A percentile compares a stretch with the other conserved stretches of the same genome.
Conservation (phyloP, 2,113 vertebrate genomes). For the Hyperoodon ampullatus region DNA sequence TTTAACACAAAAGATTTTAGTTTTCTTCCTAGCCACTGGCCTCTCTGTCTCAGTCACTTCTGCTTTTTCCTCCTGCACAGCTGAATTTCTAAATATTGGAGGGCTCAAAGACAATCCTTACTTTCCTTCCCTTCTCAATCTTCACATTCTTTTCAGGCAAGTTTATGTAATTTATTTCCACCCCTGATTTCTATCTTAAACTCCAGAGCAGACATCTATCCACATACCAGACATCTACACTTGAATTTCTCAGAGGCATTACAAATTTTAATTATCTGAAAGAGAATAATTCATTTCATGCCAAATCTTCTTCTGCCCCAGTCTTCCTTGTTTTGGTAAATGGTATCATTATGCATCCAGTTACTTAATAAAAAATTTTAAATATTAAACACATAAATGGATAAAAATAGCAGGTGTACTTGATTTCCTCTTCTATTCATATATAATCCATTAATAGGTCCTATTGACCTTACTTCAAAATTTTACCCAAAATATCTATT, state of each 20-base stretch:
- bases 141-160: neutral
- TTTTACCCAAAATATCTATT: neutral
- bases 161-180: neutral
- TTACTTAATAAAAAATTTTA: neutral
- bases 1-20: neutral
- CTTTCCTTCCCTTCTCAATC: neutral
- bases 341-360: neutral
- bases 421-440: neutral
- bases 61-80: neutral
- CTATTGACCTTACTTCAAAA: neutral
- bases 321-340: neutral
- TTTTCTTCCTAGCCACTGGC: neutral
- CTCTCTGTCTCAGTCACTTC: neutral
- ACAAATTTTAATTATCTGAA: neutral
- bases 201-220: neutral
- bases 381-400: neutral
- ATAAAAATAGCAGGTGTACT: neutral
- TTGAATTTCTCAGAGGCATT: neutral
- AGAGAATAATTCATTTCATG: neutral
- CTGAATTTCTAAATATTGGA: neutral
- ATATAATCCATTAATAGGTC: neutral
- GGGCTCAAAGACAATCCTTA: neutral
- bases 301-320: neutral
- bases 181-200: neutral
- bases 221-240: neutral